Percentiles rank a stretch among this genome's conserved stretches.
Conservation (phyloP, 1,140 invertebrate species). For the Drosophila murphyi region DNA sequence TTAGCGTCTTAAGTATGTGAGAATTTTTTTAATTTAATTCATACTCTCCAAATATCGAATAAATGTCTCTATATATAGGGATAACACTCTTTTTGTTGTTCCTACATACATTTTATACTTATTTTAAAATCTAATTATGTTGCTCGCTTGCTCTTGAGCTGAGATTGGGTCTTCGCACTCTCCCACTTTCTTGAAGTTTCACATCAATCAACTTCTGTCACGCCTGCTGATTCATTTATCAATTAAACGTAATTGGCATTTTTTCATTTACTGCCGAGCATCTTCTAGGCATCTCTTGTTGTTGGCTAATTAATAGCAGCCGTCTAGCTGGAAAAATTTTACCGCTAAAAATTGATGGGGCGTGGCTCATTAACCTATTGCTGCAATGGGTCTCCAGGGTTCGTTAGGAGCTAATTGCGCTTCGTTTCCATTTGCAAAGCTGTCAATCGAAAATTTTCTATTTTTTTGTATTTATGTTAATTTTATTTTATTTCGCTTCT, state of each 20-base stretch:
- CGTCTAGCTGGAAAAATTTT: slow-evolving; percentile 36
- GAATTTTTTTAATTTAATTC: no score
- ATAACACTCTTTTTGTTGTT: not conserved
- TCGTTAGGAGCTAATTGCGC: slow-evolving; percentile 54
- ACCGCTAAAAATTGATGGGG: slow-evolving; percentile 46
- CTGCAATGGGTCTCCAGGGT: slow-evolving; percentile 6
- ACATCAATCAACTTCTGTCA: slow-evolving; percentile 62
- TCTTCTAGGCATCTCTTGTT: slow-evolving; percentile 24
- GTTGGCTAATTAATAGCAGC: slow-evolving; percentile 62
- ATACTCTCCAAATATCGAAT: no score
- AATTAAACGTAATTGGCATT: slow-evolving; percentile 71
- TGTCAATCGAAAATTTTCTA: slow-evolving; percentile 61
- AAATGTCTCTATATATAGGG: no score
- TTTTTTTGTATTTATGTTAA: slow-evolving; percentile 74
- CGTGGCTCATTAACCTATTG: slow-evolving; percentile 46
- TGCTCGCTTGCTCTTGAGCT: not conserved
- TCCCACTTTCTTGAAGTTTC: not conserved
- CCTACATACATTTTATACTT: not conserved
- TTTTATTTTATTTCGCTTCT: slow-evolving; percentile 42
- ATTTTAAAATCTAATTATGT: not conserved
- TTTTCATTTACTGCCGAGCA: slow-evolving; percentile 57
- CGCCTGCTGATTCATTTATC: slow-evolving; percentile 62
- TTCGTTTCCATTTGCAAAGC: slow-evolving; percentile 40
- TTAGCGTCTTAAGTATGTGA: no score
- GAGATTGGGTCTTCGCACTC: not conserved